These are phyloP conservation scores for Dasyprocta punctata DNA, from an alignment of 2,113 vertebrate species.

Conservation along the genomic window DNA sequence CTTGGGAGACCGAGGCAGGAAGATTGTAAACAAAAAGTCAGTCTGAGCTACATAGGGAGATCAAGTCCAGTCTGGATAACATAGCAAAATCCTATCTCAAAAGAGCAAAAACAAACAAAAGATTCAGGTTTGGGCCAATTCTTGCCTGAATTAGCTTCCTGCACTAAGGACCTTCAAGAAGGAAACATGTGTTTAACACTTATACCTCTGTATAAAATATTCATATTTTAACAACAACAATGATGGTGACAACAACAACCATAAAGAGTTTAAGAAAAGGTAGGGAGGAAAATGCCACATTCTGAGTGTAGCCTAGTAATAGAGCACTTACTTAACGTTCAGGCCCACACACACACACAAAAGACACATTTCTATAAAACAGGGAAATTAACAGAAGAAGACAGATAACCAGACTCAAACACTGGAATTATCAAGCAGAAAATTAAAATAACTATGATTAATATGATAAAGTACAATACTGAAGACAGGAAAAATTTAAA, in stretches of 20 bases:
- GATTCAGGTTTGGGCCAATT: neutral
- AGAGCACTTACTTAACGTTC: neutral
- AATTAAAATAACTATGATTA: neutral
- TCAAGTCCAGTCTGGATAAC: neutral
- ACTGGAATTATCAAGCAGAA: neutral
- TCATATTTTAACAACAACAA: neutral
- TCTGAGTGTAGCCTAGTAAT: neutral
- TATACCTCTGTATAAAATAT: neutral
- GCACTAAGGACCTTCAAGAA: neutral
- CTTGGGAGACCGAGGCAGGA: neutral
- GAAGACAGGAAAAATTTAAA: neutral
- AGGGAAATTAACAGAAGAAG: neutral
- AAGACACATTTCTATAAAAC: neutral
- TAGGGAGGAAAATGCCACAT: neutral
- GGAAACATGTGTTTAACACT: neutral
- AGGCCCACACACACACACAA: neutral
- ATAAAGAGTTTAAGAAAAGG: neutral
- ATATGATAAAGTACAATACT: neutral
- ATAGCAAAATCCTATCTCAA: neutral
- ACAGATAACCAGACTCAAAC: accelerated
- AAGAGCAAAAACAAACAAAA: neutral
- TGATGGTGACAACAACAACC: neutral
- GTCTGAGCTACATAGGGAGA: neutral
- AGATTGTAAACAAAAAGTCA: neutral
- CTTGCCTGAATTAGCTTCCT: neutral